A percentile compares a stretch with the other conserved stretches of the same genome.
Evolutionary conservation across 1,140 invertebrate genomes (phyloP).

Genomic region (Saccostrea glomerata): DNA sequence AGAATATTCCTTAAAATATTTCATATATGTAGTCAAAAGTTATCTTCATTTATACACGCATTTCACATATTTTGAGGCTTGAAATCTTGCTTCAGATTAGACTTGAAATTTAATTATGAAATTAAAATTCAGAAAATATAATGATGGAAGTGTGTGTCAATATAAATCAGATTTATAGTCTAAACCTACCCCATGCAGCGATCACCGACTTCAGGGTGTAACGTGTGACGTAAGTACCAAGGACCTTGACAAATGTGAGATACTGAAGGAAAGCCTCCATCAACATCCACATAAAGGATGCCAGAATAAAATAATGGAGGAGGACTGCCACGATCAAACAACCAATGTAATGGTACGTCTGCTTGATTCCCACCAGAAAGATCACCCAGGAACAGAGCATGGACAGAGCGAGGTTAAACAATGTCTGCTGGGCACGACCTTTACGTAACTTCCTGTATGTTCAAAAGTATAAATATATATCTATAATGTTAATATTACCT

Average conservation of each 20-base stretch:
- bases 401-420: constrained; percentile 74
- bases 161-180: background rate
- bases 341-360: constrained; percentile 66
- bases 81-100: no score
- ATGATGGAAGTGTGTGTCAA: no score
- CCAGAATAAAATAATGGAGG: constrained; percentile 80
- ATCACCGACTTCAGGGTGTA: constrained; percentile 78
- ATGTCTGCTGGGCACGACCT: constrained; percentile 74
- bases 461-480: constrained; percentile 1
- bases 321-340: constrained; percentile 77
- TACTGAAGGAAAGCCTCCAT: constrained; percentile 80
- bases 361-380: constrained; percentile 72
- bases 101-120: no score
- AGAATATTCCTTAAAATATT: no score
- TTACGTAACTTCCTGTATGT: constrained; percentile 72
- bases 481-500: background rate
- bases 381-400: constrained; percentile 71
- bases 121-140: no score
- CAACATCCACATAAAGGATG: constrained; percentile 81
- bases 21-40: no score
- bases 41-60: no score
- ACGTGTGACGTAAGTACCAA: constrained; percentile 79
- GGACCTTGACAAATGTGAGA: constrained; percentile 80
- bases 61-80: no score
- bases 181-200: constrained; percentile 78